These are phyloP conservation scores for Hirudo medicinalis DNA, from an alignment of 1,140 invertebrate species.

Conservation along the genomic window DNA sequence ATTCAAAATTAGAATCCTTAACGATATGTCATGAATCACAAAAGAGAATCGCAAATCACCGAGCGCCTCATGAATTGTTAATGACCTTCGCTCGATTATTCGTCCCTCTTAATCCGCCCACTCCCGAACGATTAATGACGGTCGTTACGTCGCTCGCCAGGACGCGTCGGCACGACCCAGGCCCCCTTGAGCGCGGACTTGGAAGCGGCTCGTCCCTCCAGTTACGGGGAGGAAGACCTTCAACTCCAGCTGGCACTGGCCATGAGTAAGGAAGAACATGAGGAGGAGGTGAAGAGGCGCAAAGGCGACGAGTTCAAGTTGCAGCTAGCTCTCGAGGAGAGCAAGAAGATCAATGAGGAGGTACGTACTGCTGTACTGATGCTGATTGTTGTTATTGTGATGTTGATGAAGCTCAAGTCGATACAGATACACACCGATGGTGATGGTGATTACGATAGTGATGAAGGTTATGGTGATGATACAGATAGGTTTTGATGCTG, in stretches of 20 bases:
- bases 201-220: constrained; percentile 82
- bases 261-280: constrained; percentile 59
- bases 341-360: constrained; percentile 57
- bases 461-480: neutral
- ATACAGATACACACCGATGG: too few species aligned
- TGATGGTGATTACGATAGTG: constrained; percentile 3
- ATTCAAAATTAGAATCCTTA: too few species aligned
- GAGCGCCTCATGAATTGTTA: too few species aligned
- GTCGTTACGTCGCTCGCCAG: neutral
- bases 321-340: constrained; percentile 81
- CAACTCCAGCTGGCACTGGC: constrained; percentile 93
- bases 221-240: constrained; percentile 90
- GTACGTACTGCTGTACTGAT: constrained; percentile 1
- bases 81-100: too few species aligned
- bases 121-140: too few species aligned
- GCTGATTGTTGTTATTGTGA: neutral
- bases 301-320: constrained; percentile 53
- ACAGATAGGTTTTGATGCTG: neutral
- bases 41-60: too few species aligned
- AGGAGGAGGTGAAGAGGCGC: constrained; percentile 11
- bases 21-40: too few species aligned
- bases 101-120: too few species aligned
- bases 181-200: constrained; percentile 50
- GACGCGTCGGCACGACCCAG: constrained; percentile 24
- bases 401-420: too few species aligned